phyloP scores from a whole-genome alignment of 2,797 vertebrate species.

The Phrynocephalus vlangalii region DNA sequence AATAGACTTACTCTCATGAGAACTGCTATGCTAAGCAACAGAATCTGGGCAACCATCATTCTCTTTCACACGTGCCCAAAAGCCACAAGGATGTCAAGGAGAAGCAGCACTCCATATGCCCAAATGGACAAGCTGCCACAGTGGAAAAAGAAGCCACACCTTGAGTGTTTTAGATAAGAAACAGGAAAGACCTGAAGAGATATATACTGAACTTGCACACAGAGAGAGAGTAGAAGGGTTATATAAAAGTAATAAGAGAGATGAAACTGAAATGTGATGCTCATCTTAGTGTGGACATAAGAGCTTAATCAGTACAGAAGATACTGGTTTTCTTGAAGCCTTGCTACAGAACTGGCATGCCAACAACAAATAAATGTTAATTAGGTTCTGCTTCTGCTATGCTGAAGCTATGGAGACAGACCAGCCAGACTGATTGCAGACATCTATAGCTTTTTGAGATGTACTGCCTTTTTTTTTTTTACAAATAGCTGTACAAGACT shows the following conservation, averaged over 20 bases:
- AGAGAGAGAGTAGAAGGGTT: neutral
- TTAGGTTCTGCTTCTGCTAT: conserved; percentile 30
- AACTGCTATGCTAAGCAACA: too few species aligned
- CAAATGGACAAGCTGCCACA: too few species aligned
- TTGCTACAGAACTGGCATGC: neutral
- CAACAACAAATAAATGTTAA: conserved; percentile 33
- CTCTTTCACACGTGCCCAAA: too few species aligned
- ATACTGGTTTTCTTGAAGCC: neutral
- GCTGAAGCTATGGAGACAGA: neutral
- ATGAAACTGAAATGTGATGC: neutral
- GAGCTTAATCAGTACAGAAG: neutral
- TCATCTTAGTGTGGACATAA: neutral
- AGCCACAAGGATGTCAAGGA: too few species aligned
- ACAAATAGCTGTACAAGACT: neutral
- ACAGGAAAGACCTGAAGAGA: neutral
- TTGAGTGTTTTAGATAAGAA: neutral
- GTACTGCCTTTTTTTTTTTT: conserved; percentile 22
- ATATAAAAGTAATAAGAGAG: neutral
- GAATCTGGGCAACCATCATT: too few species aligned
- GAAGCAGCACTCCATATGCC: too few species aligned
- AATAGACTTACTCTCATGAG: too few species aligned
- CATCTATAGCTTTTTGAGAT: conserved; percentile 45
- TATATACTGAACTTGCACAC: neutral
- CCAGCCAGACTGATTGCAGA: conserved; percentile 37
- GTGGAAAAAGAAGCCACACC: too few species aligned